Evolutionary conservation across 1,140 invertebrate species (phyloP).

Genomic region (Drosophila bifasciata): DNA sequence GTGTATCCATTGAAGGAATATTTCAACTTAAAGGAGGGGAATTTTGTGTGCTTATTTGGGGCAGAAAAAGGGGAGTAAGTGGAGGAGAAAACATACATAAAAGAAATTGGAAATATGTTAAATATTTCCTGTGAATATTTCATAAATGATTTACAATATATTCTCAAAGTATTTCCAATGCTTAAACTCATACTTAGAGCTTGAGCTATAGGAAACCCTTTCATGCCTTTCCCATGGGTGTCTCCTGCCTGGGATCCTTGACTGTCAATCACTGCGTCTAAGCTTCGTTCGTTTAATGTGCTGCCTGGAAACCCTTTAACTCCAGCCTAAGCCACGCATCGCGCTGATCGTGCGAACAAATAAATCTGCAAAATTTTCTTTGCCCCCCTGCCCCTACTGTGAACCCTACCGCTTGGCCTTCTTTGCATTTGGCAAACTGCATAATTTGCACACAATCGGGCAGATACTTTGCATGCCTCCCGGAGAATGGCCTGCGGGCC

Average conservation of each 20-base stretch:
- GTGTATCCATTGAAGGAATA: not conserved
- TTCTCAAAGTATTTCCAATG: too few species aligned
- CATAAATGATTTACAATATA: too few species aligned
- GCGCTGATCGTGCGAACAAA: conserved; percentile 41
- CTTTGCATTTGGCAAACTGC: conserved; percentile 11
- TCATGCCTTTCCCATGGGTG: too few species aligned
- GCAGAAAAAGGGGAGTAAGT: too few species aligned
- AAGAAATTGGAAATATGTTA: too few species aligned
- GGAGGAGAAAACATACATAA: too few species aligned
- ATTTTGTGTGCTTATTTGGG: too few species aligned
- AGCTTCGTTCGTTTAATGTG: conserved; percentile 9
- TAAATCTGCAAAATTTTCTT: conserved; percentile 18
- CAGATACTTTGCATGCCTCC: conserved; percentile 33
- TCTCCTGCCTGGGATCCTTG: too few species aligned
- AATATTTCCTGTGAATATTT: too few species aligned
- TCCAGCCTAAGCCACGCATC: not conserved
- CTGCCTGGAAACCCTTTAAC: conserved; percentile 37
- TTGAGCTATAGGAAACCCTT: too few species aligned
- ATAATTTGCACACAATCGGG: conserved; percentile 18
- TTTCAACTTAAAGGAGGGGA: not conserved
- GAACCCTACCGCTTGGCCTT: not conserved
- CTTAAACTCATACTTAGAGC: too few species aligned
- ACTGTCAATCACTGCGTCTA: conserved; percentile 30
- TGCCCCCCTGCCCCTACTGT: not conserved
- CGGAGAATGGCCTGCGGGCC: not conserved